phyloP scores from a whole-genome alignment of 2,888 invertebrate species.

The Lasioglossum malachurum region DNA sequence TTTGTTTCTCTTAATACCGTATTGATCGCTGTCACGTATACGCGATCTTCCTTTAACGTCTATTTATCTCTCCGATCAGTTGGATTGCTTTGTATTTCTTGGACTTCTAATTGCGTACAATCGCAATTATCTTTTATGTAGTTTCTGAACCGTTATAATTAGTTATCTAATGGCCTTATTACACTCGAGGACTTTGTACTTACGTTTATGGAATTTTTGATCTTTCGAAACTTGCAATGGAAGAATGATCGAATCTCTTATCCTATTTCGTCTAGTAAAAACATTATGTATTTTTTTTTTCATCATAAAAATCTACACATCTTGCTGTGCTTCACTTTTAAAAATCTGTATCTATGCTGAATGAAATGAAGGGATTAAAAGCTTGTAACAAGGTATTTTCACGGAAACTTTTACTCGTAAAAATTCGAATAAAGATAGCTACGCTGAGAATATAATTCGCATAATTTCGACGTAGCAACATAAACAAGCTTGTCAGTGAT shows the following conservation, averaged over 20 bases:
- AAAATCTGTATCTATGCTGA: not conserved
- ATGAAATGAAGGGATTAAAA: not conserved
- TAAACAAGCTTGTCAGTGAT: not conserved
- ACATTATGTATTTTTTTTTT: not conserved
- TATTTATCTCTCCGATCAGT: not conserved
- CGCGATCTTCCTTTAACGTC: not conserved
- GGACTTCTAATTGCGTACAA: not conserved
- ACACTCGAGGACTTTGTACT: not conserved
- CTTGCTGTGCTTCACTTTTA: not conserved
- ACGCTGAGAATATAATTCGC: not conserved
- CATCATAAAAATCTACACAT: not conserved
- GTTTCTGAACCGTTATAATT: not conserved
- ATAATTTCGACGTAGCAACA: not conserved
- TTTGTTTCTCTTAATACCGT: not conserved
- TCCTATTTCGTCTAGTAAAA: not conserved
- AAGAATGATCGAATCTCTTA: not conserved
- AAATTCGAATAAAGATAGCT: not conserved
- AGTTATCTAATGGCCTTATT: not conserved
- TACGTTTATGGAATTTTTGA: not conserved
- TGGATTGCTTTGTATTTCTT: not conserved
- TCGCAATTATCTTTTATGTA: not conserved
- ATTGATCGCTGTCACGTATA: not conserved
- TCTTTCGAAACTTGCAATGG: not conserved
- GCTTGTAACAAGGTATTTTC: not conserved
- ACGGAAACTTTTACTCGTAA: not conserved